phyloP scores from a whole-genome alignment of 2,888 invertebrate genomes.

The Augochlorella aurata region DNA sequence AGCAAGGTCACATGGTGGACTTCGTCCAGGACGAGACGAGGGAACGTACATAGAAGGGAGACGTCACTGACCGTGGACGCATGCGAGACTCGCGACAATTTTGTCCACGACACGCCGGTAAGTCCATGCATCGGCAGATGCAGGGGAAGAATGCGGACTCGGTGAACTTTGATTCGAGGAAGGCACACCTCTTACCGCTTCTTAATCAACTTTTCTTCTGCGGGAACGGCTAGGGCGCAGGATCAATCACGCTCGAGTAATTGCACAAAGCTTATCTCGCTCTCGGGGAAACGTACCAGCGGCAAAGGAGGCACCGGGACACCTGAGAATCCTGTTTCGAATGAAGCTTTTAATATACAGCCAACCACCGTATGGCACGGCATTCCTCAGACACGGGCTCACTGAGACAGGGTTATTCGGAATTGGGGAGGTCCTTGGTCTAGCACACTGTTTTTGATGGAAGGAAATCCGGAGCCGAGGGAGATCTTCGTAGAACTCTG shows the following conservation, averaged over 20 bases:
- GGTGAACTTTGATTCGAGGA: constrained; percentile 42
- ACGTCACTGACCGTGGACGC: constrained; percentile 70
- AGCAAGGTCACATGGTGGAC: constrained; percentile 63
- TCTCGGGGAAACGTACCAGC: background rate
- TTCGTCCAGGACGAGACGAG: constrained; percentile 58
- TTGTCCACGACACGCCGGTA: constrained; percentile 48
- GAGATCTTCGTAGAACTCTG: background rate
- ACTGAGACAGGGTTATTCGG: background rate
- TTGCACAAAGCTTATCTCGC: background rate
- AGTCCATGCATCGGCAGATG: constrained; percentile 53
- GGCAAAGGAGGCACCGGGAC: background rate
- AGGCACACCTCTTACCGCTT: constrained; percentile 25
- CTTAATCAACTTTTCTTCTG: constrained; percentile 21
- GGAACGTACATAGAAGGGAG: constrained; percentile 59
- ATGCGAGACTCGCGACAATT: constrained; percentile 67
- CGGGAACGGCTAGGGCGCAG: background rate
- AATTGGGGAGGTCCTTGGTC: background rate
- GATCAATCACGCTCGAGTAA: background rate
- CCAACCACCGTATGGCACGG: background rate
- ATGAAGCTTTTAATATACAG: background rate
- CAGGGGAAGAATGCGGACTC: constrained; percentile 53
- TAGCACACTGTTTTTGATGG: background rate
- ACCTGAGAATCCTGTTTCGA: background rate
- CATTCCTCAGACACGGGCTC: background rate
- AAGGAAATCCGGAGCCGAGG: background rate